Percentiles rank a stretch among this genome's conserved stretches.
phyloP scores from a whole-genome alignment of 2,113 vertebrate genomes.

The Neomonachus schauinslandi region DNA sequence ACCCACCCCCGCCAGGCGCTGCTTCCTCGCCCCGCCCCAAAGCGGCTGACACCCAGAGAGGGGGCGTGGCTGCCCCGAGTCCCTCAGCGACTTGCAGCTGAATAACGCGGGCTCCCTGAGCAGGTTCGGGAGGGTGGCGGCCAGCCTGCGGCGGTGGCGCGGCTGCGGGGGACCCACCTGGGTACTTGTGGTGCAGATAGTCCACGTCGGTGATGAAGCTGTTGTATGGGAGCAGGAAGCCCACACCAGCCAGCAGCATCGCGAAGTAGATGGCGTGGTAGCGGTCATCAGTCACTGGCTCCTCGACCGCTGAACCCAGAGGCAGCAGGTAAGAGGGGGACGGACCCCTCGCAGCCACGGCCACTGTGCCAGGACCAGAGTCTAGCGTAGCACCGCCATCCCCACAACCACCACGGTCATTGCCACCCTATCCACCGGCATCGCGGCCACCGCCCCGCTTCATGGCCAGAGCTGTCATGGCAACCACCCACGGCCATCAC shows the following conservation, averaged over 20 bases:
- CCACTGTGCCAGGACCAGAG: fast-evolving
- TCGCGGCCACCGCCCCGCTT: no score
- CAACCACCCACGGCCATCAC: neutral
- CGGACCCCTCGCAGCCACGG: neutral
- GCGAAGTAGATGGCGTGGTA: slow-evolving; percentile 99
- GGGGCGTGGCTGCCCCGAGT: neutral
- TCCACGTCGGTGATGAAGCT: slow-evolving; percentile 99
- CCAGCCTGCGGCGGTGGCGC: fast-evolving
- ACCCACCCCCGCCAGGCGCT: fast-evolving
- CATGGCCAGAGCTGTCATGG: neutral
- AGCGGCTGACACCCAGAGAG: neutral
- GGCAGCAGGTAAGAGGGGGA: neutral
- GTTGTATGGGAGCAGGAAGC: slow-evolving; percentile 98
- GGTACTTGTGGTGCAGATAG: slow-evolving; percentile 97
- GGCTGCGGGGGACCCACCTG: slow-evolving; percentile 85
- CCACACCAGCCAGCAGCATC: slow-evolving; percentile 97
- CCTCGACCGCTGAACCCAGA: slow-evolving; percentile 87
- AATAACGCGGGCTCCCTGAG: fast-evolving
- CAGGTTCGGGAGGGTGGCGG: fast-evolving
- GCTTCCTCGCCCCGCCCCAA: neutral
- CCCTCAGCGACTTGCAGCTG: neutral
- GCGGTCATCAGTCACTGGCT: slow-evolving; percentile 92
- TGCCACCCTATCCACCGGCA: neutral
- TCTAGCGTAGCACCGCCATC: neutral
- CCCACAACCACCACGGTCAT: neutral